Percentiles rank a stretch among this genome's conserved stretches.
These are phyloP conservation scores for Hipposideros larvatus DNA, from an alignment of 2,797 vertebrate genomes.

Conservation along the genomic window DNA sequence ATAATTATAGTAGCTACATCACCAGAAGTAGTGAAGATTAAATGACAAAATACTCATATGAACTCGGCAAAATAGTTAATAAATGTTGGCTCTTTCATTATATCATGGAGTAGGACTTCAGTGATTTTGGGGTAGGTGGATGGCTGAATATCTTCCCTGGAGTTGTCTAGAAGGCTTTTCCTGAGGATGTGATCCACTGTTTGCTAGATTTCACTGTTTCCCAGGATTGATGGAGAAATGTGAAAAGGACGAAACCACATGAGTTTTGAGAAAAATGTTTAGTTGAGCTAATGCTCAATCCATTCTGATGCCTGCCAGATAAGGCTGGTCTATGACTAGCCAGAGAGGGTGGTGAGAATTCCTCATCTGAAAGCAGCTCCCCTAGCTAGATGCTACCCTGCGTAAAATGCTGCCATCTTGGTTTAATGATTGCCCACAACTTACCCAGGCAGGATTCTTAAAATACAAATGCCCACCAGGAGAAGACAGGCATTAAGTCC, in stretches of 20 bases:
- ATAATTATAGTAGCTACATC: neutral
- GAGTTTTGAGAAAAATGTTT: neutral
- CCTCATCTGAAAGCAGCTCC: neutral
- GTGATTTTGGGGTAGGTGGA: neutral
- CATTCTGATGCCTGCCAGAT: neutral
- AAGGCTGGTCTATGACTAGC: neutral
- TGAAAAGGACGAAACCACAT: neutral
- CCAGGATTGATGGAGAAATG: neutral
- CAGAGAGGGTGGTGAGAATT: neutral
- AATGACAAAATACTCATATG: neutral
- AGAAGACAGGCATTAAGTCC: neutral
- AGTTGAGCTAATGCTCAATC: neutral
- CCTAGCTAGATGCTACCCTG: neutral
- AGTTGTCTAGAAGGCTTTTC: neutral
- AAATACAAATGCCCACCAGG: slow-evolving; percentile 26
- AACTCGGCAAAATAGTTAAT: slow-evolving; percentile 29
- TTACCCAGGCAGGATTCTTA: slow-evolving; percentile 31
- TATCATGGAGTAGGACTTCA: neutral
- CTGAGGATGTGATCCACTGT: neutral
- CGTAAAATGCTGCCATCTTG: neutral
- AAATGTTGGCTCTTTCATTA: neutral
- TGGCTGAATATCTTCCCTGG: neutral
- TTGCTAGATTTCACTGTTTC: neutral
- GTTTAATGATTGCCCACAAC: neutral
- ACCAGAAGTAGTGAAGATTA: neutral